Conservation (phyloP, 1,140 invertebrate genomes). For the Copidosoma floridanum region DNA sequence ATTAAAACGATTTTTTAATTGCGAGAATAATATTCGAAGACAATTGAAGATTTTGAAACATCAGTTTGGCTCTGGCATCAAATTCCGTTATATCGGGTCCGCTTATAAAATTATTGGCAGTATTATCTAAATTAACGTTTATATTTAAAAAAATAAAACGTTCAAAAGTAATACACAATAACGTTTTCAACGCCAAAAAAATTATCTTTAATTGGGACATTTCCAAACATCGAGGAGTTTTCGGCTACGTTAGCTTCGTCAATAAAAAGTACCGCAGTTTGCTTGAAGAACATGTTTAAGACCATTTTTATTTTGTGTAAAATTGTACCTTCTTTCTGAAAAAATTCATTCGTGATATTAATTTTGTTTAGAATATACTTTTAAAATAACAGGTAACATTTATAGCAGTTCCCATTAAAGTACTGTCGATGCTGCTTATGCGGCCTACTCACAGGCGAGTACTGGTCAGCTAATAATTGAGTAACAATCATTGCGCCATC, state of each 20-base stretch:
- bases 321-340: conserved; percentile 21
- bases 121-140: conserved; percentile 5
- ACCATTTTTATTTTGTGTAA: conserved; percentile 6
- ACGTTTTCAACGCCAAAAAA: conserved; percentile 3
- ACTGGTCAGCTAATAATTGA: too few relatives aligned
- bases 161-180: too few relatives aligned
- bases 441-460: too few relatives aligned
- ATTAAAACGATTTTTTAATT: neutral
- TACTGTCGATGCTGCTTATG: too few relatives aligned
- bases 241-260: neutral
- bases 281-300: conserved; percentile 4
- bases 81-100: neutral
- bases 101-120: conserved; percentile 9
- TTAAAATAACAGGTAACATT: conserved; percentile 3
- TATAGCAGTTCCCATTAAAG: too few relatives aligned
- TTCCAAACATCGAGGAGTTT: neutral
- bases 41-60: neutral
- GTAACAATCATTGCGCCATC: too few relatives aligned
- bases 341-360: conserved; percentile 22
- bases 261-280: neutral
- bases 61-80: neutral
- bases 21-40: neutral
- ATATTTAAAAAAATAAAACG: too few relatives aligned
- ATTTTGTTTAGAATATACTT: conserved; percentile 21
- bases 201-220: neutral